phyloP scores from a whole-genome alignment of 2,888 invertebrate species.

The Chloromyia formosa region DNA sequence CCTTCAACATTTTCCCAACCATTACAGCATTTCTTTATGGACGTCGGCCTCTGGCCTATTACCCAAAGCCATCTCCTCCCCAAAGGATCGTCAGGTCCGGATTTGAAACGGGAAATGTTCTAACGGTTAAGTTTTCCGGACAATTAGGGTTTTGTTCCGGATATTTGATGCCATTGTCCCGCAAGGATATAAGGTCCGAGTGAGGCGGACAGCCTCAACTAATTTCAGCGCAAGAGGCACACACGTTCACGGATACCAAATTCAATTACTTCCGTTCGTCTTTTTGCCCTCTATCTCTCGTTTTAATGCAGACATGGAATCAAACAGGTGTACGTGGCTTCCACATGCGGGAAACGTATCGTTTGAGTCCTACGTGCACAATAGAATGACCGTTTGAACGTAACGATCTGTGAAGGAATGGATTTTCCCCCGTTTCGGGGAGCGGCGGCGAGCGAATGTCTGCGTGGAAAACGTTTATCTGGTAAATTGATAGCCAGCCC shows the following conservation, averaged over 20 bases:
- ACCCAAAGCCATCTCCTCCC: not conserved
- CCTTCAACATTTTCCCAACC: constrained; percentile 23
- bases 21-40: constrained; percentile 7
- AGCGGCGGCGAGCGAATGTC: not conserved
- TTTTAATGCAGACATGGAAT: not conserved
- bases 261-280: constrained; percentile 21
- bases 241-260: constrained; percentile 21
- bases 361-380: not conserved
- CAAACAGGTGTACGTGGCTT: constrained; percentile 26
- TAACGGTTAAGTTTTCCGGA: constrained; percentile 40
- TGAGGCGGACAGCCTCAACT: not conserved
- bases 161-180: constrained; percentile 43
- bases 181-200: not conserved
- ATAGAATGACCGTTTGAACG: not conserved
- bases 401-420: constrained; percentile 7
- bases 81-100: not conserved
- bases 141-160: constrained; percentile 45
- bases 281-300: not conserved
- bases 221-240: constrained; percentile 8
- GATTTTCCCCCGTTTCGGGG: not conserved
- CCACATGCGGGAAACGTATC: not conserved
- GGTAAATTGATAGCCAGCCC: not conserved
- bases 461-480: constrained; percentile 8
- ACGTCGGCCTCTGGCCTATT: not conserved
- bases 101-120: constrained; percentile 38